Percentiles rank a stretch among this genome's conserved stretches.
phyloP scores from a whole-genome alignment of 2,888 invertebrate genomes.

The Spisula solida region DNA sequence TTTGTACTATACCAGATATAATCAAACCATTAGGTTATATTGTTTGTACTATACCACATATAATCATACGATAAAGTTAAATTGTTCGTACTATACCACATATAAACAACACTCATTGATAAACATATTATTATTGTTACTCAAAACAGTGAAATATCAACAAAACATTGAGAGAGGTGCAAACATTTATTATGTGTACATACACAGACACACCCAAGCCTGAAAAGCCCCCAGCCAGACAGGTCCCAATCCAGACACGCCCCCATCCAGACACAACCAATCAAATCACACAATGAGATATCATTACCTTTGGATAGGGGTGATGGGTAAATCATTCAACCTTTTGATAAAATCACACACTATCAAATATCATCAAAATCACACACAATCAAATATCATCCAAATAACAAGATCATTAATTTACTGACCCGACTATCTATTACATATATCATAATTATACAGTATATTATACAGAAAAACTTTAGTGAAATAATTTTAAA shows the following conservation, averaged over 20 bases:
- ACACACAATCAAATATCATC: neutral
- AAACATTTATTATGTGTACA: neutral
- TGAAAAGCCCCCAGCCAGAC: too few species aligned
- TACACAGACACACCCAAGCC: neutral
- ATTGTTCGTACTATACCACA: too few species aligned
- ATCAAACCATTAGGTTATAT: too few species aligned
- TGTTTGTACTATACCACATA: too few species aligned
- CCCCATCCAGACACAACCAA: neutral
- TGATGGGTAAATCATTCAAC: constrained; percentile 64
- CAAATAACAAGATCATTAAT: neutral
- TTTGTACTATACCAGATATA: too few species aligned
- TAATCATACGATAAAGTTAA: too few species aligned
- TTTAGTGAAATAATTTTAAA: too few species aligned
- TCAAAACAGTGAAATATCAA: neutral
- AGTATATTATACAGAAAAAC: too few species aligned
- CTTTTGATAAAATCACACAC: constrained; percentile 43
- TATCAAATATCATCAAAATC: constrained; percentile 4
- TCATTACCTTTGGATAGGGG: constrained; percentile 67
- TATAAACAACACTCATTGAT: too few species aligned
- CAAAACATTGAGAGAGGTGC: neutral
- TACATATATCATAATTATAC: too few species aligned
- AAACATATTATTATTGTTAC: neutral
- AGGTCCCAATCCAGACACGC: neutral
- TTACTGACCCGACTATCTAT: too few species aligned
- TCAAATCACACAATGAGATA: constrained; percentile 3